A percentile compares a stretch with the other conserved stretches of the same genome.
phyloP scores from a whole-genome alignment of 2,888 invertebrate genomes.

The Drosophila macrothrix region DNA sequence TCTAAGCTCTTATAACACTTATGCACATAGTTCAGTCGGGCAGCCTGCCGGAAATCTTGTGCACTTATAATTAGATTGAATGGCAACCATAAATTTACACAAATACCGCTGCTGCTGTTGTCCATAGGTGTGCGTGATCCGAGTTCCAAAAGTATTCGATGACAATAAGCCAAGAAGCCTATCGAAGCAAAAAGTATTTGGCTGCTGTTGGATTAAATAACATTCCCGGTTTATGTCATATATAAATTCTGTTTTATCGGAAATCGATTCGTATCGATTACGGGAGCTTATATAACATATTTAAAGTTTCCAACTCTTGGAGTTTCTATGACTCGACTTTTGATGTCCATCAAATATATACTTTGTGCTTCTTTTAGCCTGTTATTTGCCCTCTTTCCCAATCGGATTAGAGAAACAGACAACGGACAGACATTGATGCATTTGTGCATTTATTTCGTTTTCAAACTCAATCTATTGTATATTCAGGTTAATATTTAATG shows the following conservation, averaged over 20 bases:
- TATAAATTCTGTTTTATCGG: not conserved
- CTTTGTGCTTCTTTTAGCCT: not conserved
- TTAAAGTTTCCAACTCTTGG: not conserved
- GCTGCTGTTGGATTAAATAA: not conserved
- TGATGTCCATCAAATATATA: not conserved
- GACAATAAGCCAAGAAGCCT: not conserved
- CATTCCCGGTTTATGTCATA: not conserved
- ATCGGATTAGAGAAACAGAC: not conserved
- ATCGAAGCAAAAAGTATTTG: not conserved
- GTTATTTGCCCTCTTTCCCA: not conserved
- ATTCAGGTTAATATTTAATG: not conserved
- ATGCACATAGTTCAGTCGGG: not conserved
- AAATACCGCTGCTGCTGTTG: not conserved
- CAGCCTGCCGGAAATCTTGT: not conserved
- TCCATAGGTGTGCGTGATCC: not conserved
- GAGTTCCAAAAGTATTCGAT: not conserved
- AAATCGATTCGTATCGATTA: not conserved
- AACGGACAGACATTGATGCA: not conserved
- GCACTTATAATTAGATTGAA: not conserved
- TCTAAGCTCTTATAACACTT: not conserved
- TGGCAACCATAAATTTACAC: not conserved
- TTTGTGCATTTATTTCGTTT: not conserved
- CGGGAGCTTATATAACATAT: not conserved
- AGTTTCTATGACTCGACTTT: not conserved
- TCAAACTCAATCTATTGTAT: too few species aligned